Base-by-base conservation (phyloP, 1,140 invertebrate genomes). In the Saccostrea echinata region DNA sequence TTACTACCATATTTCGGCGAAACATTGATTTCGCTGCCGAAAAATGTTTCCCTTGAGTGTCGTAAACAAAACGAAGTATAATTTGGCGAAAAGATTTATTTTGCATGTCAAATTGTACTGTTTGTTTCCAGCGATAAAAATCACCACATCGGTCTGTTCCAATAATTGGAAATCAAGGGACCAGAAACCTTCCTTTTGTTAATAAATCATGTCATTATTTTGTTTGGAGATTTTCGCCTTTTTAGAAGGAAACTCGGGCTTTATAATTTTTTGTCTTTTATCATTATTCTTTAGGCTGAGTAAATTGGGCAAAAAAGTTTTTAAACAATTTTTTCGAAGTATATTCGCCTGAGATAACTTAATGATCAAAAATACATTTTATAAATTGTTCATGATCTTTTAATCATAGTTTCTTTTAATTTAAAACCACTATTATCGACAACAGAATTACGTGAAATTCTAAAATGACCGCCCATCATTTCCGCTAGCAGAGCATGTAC, bases 21-120 rank as follows among this genome's bases (percentile, higher is more conserved):
- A 76, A 76, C 68, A 76, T 76, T 76, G 68, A 76, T 76, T 76
- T 76, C 30, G 68, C 68, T 76, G 68, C 30, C 68, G 68, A 76
- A 76, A 76, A 30, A 76, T 76, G 68, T 27, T 33, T 76, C 68
- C 68, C 68, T 30, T 76, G 68, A 76, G 68, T 76, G 68, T 76
- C 24, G 68, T 76, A 76, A 76, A 76, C 24, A 76, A 16, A 24
- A 27, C 24, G 27, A 30, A 76, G 68, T 30, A 76, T 76, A 76
- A 76, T 76, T 76, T 30, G 27, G 24, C 27, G 30, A 76, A 76
- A 76, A 76, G 68, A 76, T 76, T 76, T 76, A 76, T 76, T 76
- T 76, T 33, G 30, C 68, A 76, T 76, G 68, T 76, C 68, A 76
- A 76, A 76, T 33, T 76, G 68, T 33, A 76, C 68, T 76, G 68